phyloP scores from a whole-genome alignment of 2,888 invertebrate species.

The Gastracanthus pulcherrimus region DNA sequence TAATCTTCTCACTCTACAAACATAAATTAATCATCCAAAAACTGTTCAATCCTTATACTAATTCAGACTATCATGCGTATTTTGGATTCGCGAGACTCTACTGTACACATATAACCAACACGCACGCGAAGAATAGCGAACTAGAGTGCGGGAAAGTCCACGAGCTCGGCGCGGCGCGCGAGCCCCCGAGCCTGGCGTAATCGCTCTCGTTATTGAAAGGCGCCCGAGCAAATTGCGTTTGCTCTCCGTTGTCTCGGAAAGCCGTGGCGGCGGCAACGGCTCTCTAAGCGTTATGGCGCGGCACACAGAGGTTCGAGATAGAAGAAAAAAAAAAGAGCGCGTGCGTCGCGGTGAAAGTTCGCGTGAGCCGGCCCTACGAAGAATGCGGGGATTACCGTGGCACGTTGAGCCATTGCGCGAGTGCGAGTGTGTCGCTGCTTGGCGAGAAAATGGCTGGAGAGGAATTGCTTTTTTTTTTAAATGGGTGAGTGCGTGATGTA shows the following conservation, averaged over 20 bases:
- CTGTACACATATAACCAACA: not conserved
- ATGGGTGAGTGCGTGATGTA: too few species aligned
- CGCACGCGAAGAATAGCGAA: not conserved
- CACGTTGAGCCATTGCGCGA: too few species aligned
- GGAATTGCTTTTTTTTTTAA: too few species aligned
- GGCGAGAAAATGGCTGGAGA: not conserved
- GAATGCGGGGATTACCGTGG: not conserved
- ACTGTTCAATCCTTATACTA: too few species aligned
- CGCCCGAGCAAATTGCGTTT: constrained; percentile 27
- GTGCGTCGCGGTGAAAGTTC: constrained; percentile 40
- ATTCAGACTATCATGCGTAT: too few species aligned
- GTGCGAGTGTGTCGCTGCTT: not conserved
- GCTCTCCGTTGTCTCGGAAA: not conserved
- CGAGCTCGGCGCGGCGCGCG: not conserved
- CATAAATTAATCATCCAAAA: too few species aligned
- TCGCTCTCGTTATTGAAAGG: constrained; percentile 50
- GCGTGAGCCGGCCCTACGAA: not conserved
- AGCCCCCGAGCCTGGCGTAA: constrained; percentile 30
- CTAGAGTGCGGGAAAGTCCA: not conserved
- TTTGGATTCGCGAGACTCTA: too few species aligned
- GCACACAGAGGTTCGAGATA: not conserved
- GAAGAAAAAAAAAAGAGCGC: not conserved
- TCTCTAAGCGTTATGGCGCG: not conserved
- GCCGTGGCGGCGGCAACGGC: not conserved
- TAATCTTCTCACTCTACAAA: too few species aligned